A percentile compares a stretch with the other conserved stretches of the same genome.
Evolutionary conservation across 2,113 vertebrate species (phyloP).

Genomic region (Bos javanicus): DNA sequence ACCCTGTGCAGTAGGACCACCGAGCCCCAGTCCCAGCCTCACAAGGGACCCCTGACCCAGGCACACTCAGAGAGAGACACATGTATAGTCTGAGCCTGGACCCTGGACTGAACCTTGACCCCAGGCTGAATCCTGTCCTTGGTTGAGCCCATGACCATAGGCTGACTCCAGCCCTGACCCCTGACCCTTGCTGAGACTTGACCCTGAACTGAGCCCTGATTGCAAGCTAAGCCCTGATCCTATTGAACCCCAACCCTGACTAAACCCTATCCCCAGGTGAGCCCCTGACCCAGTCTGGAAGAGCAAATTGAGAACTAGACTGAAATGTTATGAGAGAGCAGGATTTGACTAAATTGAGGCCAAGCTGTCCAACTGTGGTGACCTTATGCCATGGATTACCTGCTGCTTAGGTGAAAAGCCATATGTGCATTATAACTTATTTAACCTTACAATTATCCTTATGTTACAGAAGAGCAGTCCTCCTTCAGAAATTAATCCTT

Average conservation of each 20-base stretch:
- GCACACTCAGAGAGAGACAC: neutral
- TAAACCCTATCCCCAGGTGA: neutral
- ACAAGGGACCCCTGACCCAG: neutral
- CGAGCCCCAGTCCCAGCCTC: neutral
- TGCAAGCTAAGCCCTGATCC: neutral
- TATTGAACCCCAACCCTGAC: neutral
- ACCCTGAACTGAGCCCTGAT: neutral
- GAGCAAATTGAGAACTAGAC: neutral
- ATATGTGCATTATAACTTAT: rapidly evolving
- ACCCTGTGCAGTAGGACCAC: neutral
- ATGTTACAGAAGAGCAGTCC: neutral
- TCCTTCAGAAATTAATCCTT: neutral
- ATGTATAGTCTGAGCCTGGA: neutral
- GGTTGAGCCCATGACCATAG: neutral
- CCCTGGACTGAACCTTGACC: no score
- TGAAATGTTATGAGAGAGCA: no score
- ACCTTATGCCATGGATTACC: neutral
- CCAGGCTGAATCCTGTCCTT: no score
- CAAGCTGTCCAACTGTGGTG: neutral
- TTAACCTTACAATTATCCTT: neutral
- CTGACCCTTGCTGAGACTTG: neutral
- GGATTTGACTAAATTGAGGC: neutral
- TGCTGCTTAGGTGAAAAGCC: neutral
- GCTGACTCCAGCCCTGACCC: neutral
- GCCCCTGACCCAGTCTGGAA: neutral